These are phyloP conservation scores for Esperia sulphurella DNA, from an alignment of 2,888 invertebrate species.

Conservation along the genomic window DNA sequence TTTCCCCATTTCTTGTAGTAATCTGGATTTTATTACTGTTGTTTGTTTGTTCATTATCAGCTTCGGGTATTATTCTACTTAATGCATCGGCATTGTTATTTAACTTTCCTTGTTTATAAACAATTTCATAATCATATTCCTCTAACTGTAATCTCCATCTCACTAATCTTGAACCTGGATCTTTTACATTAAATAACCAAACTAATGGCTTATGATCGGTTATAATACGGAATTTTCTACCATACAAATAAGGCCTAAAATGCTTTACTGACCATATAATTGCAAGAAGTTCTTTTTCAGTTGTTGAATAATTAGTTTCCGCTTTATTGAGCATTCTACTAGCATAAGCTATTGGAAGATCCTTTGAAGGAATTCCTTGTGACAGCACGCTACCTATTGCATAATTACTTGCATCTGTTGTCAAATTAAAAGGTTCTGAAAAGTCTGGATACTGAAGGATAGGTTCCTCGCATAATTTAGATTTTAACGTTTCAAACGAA, in stretches of 20 bases:
- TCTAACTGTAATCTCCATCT: constrained; percentile 13
- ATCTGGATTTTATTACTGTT: background rate
- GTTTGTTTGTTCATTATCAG: background rate
- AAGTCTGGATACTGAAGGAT: constrained; percentile 15
- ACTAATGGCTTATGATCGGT: constrained; percentile 9
- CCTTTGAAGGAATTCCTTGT: constrained; percentile 3
- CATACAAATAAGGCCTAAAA: constrained; percentile 11
- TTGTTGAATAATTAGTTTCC: constrained; percentile 7
- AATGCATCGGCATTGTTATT: constrained; percentile 17
- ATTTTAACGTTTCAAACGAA: constrained; percentile 8
- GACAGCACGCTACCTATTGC: constrained; percentile 13
- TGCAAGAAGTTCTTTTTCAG: constrained; percentile 9
- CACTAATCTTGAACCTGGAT: constrained; percentile 12
- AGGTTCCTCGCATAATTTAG: constrained; percentile 6
- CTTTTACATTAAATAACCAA: constrained; percentile 15
- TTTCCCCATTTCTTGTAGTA: constrained; percentile 9
- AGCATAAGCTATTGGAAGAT: constrained; percentile 7
- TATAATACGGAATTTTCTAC: constrained; percentile 3
- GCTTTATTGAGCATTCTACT: constrained; percentile 9
- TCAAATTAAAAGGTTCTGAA: constrained; percentile 12
- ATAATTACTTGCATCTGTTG: constrained; percentile 14
- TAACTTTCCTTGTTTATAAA: constrained; percentile 15
- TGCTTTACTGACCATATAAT: constrained; percentile 10
- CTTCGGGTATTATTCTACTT: constrained; percentile 9
- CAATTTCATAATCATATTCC: constrained; percentile 14